Evolutionary conservation across 2,888 invertebrate species (phyloP), one percentile per base, ranked within the genome.

Genomic region (Hipparchia sbordonii): DNA sequence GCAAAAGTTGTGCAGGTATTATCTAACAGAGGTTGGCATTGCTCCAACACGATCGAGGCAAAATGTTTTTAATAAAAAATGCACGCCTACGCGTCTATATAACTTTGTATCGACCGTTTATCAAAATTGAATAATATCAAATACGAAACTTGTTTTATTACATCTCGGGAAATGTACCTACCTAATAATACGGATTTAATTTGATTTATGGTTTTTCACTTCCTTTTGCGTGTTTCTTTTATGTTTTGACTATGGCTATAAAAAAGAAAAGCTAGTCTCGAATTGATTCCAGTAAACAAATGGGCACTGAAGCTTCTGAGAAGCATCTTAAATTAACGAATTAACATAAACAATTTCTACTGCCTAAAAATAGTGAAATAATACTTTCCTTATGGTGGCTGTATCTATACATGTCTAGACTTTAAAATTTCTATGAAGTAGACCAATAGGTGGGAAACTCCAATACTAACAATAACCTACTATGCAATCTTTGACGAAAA

Each of bases 61-160:
- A 77, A 80, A 80, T 80, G 77, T 77, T 79, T 65, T 75, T 77
- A 79, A 77, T 77, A 81, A 79, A 81, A 79, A 81, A 78, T 71
- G 73, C 66, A 73, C 76, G 68, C 80, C 80, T 73, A 78, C 79
- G 72, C 76, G 57, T 77, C 78, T 79, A 73, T 78, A 76, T 76
- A 78, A 77, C 71, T 73, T 72, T 70, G 74, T 74, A 77, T 76
- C 62, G 73, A 76, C 75, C 74, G 72, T 77, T 79, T 76, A 77
- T 79, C 79, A 77, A 73, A 33, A 75, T 74, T 78, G 72, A 72
- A 67, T 70, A 67, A 74, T 71, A 76, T 72, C 72, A 48, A 6
- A 48, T 48, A 77, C 74, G 63, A n/a, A 75, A 73, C 68, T 71
- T 71, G 52, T 59, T 76, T 65, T 76, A 71, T 65, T 65, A 76